Percentiles rank a stretch among this genome's conserved stretches.
phyloP scores from a whole-genome alignment of 2,888 invertebrate species.

The Napeogenes sylphis region DNA sequence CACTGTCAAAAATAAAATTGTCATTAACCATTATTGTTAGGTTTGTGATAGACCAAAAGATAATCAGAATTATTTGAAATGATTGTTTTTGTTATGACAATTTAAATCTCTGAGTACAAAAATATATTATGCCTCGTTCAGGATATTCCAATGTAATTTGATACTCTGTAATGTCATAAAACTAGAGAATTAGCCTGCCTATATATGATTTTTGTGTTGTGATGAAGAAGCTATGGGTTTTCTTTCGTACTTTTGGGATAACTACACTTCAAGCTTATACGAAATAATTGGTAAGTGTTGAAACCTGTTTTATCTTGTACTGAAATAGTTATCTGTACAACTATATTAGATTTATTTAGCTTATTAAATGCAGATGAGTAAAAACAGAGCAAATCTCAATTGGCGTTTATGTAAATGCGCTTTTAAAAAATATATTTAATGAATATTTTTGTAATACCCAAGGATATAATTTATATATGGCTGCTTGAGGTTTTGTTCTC shows the following conservation, averaged over 20 bases:
- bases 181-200: conserved; percentile 11
- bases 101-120: not conserved
- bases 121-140: not conserved
- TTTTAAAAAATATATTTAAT: too few relatives aligned
- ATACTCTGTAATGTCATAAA: not conserved
- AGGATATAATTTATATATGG: too few relatives aligned
- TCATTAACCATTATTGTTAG: not conserved
- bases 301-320: not conserved
- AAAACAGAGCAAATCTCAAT: too few relatives aligned
- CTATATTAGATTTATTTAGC: not conserved
- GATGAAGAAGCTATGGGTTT: conserved; percentile 53
- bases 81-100: not conserved
- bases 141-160: conserved; percentile 1
- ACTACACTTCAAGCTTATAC: conserved; percentile 63
- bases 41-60: not conserved
- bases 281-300: conserved; percentile 65
- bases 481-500: too few relatives aligned
- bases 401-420: not conserved
- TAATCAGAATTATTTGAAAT: not conserved
- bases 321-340: not conserved
- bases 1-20: not conserved
- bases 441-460: too few relatives aligned
- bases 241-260: conserved; percentile 58
- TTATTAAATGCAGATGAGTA: too few relatives aligned
- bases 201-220: conserved; percentile 32